A percentile compares a stretch with the other conserved stretches of the same genome.
Evolutionary conservation across 2,113 vertebrate genomes (phyloP).

Genomic region (Sterrhoptilus dennistouni): DNA sequence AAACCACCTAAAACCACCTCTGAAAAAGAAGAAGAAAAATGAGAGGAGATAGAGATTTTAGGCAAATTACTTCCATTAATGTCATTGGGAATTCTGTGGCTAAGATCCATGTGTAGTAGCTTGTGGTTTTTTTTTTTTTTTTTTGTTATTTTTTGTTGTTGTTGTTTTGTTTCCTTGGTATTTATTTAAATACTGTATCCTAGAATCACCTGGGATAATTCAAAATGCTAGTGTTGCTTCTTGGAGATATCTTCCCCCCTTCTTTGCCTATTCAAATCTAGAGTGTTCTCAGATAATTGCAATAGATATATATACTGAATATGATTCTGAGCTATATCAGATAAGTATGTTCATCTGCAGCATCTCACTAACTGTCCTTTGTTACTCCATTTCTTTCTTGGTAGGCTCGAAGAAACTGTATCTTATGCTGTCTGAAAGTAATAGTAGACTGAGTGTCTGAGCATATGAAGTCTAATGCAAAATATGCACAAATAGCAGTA

Average conservation of each 20-base stretch:
- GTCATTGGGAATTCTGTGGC: not conserved
- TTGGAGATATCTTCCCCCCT: not conserved
- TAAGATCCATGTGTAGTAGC: not conserved
- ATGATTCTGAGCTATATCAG: not conserved
- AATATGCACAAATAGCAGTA: not conserved
- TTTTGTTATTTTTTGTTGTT: too few relatives aligned
- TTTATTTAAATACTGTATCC: not conserved
- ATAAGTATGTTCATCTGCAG: not conserved
- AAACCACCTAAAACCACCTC: conserved; percentile 2
- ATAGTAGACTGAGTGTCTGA: not conserved
- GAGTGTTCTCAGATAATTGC: not conserved
- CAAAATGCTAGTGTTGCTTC: not conserved
- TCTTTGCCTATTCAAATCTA: not conserved
- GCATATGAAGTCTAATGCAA: not conserved
- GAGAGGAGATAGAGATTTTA: not conserved
- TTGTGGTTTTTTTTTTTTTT: fast-evolving
- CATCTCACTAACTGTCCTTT: not conserved
- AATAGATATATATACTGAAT: not conserved
- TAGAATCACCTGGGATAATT: not conserved
- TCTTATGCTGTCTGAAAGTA: not conserved
- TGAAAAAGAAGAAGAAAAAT: not conserved
- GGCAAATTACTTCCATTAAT: conserved; percentile 40
- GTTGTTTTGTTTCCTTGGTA: not conserved
- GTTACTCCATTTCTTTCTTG: not conserved
- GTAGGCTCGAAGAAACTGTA: not conserved